Evolutionary conservation across 2,113 vertebrate species (phyloP).

Genomic region (Ceratotherium simum): DNA sequence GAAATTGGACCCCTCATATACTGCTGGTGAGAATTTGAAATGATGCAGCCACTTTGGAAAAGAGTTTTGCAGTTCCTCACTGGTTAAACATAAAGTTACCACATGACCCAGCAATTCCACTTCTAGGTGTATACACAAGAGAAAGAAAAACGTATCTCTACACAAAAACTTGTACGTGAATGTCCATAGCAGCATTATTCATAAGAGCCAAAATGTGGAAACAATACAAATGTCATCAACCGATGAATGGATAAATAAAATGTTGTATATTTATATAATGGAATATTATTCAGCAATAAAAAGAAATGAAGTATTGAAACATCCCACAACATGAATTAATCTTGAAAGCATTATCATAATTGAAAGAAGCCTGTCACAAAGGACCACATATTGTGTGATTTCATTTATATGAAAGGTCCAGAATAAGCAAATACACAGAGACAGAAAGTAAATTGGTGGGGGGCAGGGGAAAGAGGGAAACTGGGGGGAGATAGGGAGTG

Average conservation of each 20-base stretch:
- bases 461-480: neutral
- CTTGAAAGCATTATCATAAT: constrained; percentile 14
- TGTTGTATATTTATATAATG: neutral
- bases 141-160: constrained; percentile 47
- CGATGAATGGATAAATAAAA: constrained; percentile 19
- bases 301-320: neutral
- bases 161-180: constrained; percentile 4
- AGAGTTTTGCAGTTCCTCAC: neutral
- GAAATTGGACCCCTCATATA: neutral
- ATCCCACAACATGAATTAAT: neutral
- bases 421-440: constrained; percentile 6
- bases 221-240: constrained; percentile 22
- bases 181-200: constrained; percentile 24
- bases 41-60: constrained; percentile 16
- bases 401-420: neutral
- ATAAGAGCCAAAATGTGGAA: neutral
- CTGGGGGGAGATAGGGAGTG: neutral
- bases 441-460: constrained; percentile 8
- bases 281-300: constrained; percentile 21
- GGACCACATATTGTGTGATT: neutral
- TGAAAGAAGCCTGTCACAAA: constrained; percentile 9
- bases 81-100: constrained; percentile 36
- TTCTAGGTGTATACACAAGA: neutral
- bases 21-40: constrained; percentile 40
- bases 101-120: constrained; percentile 29